Conservation (phyloP, 2,113 vertebrate genomes). For the Nothoprocta perdicaria region DNA sequence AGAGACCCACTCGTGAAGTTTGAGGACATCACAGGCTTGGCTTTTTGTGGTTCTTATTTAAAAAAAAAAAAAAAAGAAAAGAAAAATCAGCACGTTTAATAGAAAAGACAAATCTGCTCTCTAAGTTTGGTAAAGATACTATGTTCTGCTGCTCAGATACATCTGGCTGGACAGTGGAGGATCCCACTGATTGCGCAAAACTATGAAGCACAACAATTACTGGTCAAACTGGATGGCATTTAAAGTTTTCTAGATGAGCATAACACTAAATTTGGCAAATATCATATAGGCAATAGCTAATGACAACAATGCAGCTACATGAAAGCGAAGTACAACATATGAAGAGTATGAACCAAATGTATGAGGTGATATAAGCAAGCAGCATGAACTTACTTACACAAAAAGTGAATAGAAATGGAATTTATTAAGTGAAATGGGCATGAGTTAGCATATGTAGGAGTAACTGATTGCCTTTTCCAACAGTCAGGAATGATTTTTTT, state of each 20-base stretch:
- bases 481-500: neutral
- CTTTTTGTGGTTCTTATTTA: neutral
- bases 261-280: neutral
- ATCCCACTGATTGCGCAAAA: neutral
- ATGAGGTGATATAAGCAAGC: slow-evolving; percentile 4
- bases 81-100: neutral
- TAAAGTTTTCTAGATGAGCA: neutral
- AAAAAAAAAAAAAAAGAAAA: no score
- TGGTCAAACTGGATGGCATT: neutral
- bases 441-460: neutral
- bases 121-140: neutral
- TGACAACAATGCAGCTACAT: neutral
- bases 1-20: neutral
- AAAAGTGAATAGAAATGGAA: slow-evolving; percentile 21
- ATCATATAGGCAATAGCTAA: neutral
- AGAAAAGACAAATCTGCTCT: neutral
- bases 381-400: neutral
- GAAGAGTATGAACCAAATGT: neutral
- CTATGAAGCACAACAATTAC: neutral
- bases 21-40: neutral
- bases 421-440: neutral
- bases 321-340: neutral
- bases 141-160: neutral
- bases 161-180: neutral
- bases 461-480: slow-evolving; percentile 17